These are phyloP conservation scores for Lasioglossum vierecki DNA, from an alignment of 2,888 invertebrate genomes.

Conservation along the genomic window DNA sequence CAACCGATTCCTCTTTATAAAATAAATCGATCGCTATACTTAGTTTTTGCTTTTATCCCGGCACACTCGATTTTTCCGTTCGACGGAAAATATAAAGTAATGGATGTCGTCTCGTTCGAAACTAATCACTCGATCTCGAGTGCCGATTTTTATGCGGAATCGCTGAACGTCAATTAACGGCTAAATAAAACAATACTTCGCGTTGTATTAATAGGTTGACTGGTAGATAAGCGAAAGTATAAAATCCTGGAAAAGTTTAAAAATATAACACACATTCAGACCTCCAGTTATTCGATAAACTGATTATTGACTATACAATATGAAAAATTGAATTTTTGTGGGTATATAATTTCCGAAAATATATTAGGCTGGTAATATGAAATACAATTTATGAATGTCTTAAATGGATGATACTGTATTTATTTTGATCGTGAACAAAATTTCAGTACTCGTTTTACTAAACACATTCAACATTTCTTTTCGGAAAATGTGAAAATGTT, in stretches of 20 bases:
- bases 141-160: background rate
- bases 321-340: background rate
- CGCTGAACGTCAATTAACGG: background rate
- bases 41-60: conserved; percentile 2
- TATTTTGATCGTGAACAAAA: background rate
- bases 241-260: background rate
- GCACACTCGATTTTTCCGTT: background rate
- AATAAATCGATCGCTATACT: conserved; percentile 17
- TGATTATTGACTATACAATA: background rate
- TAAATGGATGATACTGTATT: background rate
- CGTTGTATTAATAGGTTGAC: background rate
- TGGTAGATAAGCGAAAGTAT: background rate
- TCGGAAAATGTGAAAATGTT: background rate
- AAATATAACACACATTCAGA: background rate
- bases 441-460: background rate
- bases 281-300: background rate
- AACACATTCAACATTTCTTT: background rate
- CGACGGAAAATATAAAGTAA: background rate
- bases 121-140: background rate
- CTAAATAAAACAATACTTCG: background rate
- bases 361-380: background rate
- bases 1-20: conserved; percentile 2
- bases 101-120: background rate
- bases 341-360: background rate
- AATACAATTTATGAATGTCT: background rate